phyloP scores from a whole-genome alignment of 1,140 invertebrate genomes.

The Solenopsis fugax region DNA sequence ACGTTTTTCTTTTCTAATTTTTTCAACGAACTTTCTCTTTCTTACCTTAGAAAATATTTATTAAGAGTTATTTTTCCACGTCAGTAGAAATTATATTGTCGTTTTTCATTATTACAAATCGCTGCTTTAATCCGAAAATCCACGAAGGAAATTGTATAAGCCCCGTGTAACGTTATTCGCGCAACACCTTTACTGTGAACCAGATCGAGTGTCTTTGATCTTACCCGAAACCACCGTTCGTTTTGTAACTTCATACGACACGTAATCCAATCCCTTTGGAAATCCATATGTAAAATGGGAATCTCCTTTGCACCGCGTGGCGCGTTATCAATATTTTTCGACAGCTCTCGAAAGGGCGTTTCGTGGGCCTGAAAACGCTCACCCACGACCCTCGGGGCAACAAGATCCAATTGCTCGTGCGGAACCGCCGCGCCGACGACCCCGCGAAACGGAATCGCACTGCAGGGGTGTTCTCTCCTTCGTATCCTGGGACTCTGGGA shows the following conservation, averaged over 20 bases:
- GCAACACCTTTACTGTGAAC: conserved; percentile 21
- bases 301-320: conserved; percentile 24
- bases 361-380: conserved; percentile 14
- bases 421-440: conserved; percentile 33
- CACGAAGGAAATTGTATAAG: conserved; percentile 22
- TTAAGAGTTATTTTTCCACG: not conserved
- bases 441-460: conserved; percentile 57
- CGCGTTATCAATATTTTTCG: conserved; percentile 61
- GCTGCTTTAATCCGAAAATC: not conserved
- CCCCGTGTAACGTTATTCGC: conserved; percentile 26
- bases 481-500: conserved; percentile 72
- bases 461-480: conserved; percentile 56
- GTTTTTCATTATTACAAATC: conserved; percentile 1
- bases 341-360: conserved; percentile 28
- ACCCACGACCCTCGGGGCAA: conserved; percentile 16
- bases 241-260: conserved; percentile 17
- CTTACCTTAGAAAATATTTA: not conserved
- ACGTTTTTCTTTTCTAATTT: not conserved
- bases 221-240: conserved; percentile 30
- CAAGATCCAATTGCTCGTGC: conserved; percentile 57
- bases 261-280: conserved; percentile 50
- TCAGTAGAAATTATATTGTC: conserved; percentile 2
- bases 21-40: not conserved
- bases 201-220: conserved; percentile 50
- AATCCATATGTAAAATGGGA: conserved; percentile 56